A percentile compares a stretch with the other conserved stretches of the same genome.
Conservation (phyloP, 2,888 invertebrate genomes). For the Myopa tessellatipennis region DNA sequence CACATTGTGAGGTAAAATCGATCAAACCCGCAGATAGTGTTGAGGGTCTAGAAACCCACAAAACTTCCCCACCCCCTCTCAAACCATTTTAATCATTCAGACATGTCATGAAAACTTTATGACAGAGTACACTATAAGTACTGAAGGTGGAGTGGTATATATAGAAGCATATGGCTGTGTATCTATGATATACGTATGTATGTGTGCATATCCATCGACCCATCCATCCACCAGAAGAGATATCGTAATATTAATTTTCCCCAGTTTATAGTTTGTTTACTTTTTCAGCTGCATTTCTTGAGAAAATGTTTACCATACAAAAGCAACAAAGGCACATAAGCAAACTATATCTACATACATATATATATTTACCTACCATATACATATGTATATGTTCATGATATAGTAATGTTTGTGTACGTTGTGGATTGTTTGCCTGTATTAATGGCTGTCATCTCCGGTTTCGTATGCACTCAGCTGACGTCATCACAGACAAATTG, state of each 20-base stretch:
- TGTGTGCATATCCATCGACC: too few relatives aligned
- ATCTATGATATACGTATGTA: too few relatives aligned
- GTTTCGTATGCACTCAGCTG: constrained; percentile 6
- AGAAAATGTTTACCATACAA: constrained; percentile 34
- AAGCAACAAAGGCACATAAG: not conserved
- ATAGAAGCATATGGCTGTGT: too few relatives aligned
- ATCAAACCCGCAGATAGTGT: too few relatives aligned
- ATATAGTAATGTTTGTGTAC: not conserved
- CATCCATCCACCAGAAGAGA: too few relatives aligned
- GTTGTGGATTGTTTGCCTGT: constrained; percentile 7
- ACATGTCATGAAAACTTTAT: too few relatives aligned
- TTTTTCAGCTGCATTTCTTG: constrained; percentile 32
- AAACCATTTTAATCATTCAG: too few relatives aligned
- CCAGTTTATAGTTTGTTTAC: constrained; percentile 34
- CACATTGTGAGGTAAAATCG: too few relatives aligned
- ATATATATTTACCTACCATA: not conserved
- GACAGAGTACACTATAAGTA: too few relatives aligned
- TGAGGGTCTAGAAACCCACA: too few relatives aligned
- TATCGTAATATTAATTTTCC: constrained; percentile 33
- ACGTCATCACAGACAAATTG: constrained; percentile 14
- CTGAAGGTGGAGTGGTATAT: too few relatives aligned
- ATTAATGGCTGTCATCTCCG: constrained; percentile 23
- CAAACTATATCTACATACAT: not conserved
- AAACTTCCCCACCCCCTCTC: too few relatives aligned
- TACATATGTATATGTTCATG: not conserved